Evolutionary conservation across 2,113 vertebrate species (phyloP).

Genomic region (Pelobates fuscus): DNA sequence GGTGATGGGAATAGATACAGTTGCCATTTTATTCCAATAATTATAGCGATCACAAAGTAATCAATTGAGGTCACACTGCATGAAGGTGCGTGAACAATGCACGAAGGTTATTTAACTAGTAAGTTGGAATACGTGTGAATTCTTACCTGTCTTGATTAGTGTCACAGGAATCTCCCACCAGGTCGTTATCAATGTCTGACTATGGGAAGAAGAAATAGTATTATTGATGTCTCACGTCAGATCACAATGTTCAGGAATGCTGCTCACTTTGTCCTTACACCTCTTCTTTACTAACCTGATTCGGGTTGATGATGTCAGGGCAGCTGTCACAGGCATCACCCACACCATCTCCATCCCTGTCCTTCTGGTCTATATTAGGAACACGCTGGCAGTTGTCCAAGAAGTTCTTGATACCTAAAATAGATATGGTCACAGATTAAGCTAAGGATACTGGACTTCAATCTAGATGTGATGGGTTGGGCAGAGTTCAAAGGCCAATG

Average conservation of each 20-base stretch:
- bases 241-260: not conserved
- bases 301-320: slow-evolving; percentile 87
- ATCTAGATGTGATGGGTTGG: too few relatives aligned
- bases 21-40: too few relatives aligned
- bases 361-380: slow-evolving; percentile 82
- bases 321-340: slow-evolving; percentile 96
- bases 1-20: too few relatives aligned
- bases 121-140: not conserved
- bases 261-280: not conserved
- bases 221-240: not conserved
- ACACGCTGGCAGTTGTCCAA: slow-evolving; percentile 90
- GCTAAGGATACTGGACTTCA: too few relatives aligned
- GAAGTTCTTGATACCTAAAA: slow-evolving; percentile 85
- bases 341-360: slow-evolving; percentile 87
- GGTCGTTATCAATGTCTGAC: slow-evolving; percentile 92
- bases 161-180: slow-evolving; percentile 94
- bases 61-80: too few relatives aligned
- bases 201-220: slow-evolving; percentile 60
- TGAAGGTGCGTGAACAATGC: too few relatives aligned
- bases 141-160: slow-evolving; percentile 96
- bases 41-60: too few relatives aligned
- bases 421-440: slow-evolving; percentile 2
- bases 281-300: slow-evolving; percentile 77
- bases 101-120: too few relatives aligned
- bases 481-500: too few relatives aligned